phyloP scores from a whole-genome alignment of 1,140 invertebrate genomes.

The Magallana gigas region DNA sequence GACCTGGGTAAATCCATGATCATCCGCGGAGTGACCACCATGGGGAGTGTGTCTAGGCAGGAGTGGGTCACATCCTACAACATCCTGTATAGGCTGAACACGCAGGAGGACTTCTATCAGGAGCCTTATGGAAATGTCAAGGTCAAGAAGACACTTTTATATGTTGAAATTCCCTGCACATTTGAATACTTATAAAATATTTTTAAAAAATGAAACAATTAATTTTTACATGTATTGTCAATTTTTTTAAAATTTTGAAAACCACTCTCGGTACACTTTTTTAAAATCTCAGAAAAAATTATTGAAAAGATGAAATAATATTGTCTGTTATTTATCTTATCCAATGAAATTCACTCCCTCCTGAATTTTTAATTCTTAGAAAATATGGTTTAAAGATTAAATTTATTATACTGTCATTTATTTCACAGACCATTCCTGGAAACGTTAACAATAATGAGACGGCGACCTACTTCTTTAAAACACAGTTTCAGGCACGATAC shows the following conservation, averaged over 20 bases:
- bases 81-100: conserved; percentile 52
- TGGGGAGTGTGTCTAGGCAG: conserved; percentile 63
- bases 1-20: conserved; percentile 61
- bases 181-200: too few species aligned
- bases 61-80: conserved; percentile 67
- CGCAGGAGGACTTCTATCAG: conserved; percentile 58
- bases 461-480: conserved; percentile 66
- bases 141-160: conserved; percentile 43
- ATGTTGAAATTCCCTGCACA: too few species aligned
- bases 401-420: neutral
- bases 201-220: too few species aligned
- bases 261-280: too few species aligned
- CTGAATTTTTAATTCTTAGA: too few species aligned
- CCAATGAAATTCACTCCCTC: too few species aligned
- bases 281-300: too few species aligned
- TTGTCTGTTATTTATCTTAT: too few species aligned
- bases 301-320: too few species aligned
- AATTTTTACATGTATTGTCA: too few species aligned
- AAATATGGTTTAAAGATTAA: too few species aligned
- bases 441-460: conserved; percentile 64
- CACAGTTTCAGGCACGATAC: conserved; percentile 60
- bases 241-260: too few species aligned
- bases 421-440: conserved; percentile 61
- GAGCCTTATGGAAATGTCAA: conserved; percentile 64
- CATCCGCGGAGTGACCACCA: conserved; percentile 63